Conservation (phyloP, 53 echinoderm and acorn worm genomes). For the Pentamera pediparva region DNA sequence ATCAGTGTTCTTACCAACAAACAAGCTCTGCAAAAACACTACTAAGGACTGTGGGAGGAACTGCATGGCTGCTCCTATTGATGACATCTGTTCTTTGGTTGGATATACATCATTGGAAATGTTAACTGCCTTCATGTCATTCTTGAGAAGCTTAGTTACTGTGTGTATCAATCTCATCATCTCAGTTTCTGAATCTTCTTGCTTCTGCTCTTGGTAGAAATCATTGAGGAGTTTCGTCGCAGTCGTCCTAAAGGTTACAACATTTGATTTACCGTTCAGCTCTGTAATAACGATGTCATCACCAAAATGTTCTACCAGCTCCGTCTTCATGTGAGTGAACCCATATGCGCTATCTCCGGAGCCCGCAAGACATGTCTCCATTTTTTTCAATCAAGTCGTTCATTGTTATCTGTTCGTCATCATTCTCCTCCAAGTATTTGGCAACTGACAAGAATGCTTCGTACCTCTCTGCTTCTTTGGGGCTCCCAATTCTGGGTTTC, state of each 20-base stretch:
- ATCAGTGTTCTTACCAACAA: conserved; percentile 3
- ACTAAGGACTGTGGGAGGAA: background rate
- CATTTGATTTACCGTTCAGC: conserved; percentile 3
- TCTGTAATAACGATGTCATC: conserved; percentile 11
- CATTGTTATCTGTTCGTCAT: conserved; percentile 39
- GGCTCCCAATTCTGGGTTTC: conserved; percentile 15
- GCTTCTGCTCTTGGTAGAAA: background rate
- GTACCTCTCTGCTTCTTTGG: background rate
- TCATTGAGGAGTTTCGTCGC: conserved; percentile 4
- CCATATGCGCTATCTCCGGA: conserved; percentile 10
- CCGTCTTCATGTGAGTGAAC: background rate
- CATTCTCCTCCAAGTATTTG: conserved; percentile 19
- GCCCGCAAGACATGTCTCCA: too few species aligned
- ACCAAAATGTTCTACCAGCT: conserved; percentile 7
- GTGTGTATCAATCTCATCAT: background rate
- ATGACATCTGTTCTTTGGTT: background rate
- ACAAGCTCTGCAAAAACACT: background rate
- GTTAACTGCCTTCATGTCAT: conserved; percentile 17
- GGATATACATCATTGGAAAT: conserved; percentile 22
- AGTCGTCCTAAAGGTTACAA: conserved; percentile 4
- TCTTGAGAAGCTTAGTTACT: conserved; percentile 4
- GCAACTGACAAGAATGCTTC: conserved; percentile 32
- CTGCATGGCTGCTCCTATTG: background rate
- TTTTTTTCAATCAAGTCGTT: conserved; percentile 20
- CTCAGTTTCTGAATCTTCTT: too few species aligned